Evolutionary conservation across 2,888 invertebrate genomes (phyloP).

Genomic region (Caenorhabditis doughertyi): DNA sequence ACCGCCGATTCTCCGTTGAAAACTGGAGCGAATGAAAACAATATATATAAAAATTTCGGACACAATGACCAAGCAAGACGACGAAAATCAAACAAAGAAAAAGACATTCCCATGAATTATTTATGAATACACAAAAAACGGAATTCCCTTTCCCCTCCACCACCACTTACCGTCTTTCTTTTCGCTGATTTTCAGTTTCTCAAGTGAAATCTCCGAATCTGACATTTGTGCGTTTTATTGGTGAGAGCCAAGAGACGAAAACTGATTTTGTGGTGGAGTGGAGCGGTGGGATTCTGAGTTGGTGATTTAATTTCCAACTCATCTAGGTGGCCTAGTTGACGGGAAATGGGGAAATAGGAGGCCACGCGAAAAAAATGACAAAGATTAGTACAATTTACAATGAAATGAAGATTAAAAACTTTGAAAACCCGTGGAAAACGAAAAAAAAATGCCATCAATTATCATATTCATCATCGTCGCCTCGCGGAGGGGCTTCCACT

Average conservation of each 20-base stretch:
- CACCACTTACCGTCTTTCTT: conserved; percentile 28
- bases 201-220: conserved; percentile 35
- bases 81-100: not conserved
- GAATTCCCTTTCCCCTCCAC: not conserved
- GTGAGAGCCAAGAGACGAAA: not conserved
- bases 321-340: conserved; percentile 1
- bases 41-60: not conserved
- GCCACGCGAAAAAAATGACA: not conserved
- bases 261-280: not conserved
- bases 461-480: conserved; percentile 63
- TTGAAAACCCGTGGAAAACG: conserved; percentile 16
- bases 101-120: conserved; percentile 34
- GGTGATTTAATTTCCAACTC: too few relatives aligned
- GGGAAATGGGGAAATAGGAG: too few relatives aligned
- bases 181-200: conserved; percentile 39
- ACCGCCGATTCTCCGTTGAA: not conserved
- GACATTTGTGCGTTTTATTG: conserved; percentile 30
- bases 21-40: not conserved
- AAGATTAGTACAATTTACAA: conserved; percentile 1
- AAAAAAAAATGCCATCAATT: conserved; percentile 22
- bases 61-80: not conserved
- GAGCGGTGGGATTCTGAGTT: too few relatives aligned
- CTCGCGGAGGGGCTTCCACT: not conserved
- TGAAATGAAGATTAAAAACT: not conserved
- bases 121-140: conserved; percentile 3